Conservation (phyloP, 2,797 vertebrate species). For the Crenuchus spilurus region DNA sequence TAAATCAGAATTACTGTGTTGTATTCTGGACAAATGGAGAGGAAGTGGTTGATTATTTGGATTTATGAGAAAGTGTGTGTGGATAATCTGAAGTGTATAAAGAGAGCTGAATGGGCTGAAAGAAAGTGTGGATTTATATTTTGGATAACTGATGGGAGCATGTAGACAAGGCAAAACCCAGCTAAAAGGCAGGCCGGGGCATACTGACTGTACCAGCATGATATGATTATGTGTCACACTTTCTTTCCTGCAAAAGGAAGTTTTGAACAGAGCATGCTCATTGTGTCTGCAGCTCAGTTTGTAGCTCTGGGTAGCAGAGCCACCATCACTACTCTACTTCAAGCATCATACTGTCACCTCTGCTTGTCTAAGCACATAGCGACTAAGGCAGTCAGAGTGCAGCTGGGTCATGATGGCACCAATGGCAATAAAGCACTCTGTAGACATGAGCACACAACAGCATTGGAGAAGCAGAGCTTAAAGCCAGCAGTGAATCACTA, state of each 20-base stretch:
- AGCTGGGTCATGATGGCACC: background rate
- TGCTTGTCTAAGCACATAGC: background rate
- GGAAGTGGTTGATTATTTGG: background rate
- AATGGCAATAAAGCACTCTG: constrained; percentile 30
- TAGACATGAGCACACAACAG: constrained; percentile 25
- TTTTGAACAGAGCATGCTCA: background rate
- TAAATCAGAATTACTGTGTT: background rate
- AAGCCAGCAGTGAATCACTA: constrained; percentile 27
- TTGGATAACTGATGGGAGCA: background rate
- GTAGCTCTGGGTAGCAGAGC: background rate
- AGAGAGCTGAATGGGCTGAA: too few relatives aligned
- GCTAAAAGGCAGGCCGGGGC: background rate
- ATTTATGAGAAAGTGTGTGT: background rate
- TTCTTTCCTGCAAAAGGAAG: background rate
- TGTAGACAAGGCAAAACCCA: too few relatives aligned
- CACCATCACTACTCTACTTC: background rate
- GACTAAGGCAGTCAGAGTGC: background rate
- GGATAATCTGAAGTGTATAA: background rate
- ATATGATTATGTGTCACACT: background rate
- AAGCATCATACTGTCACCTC: background rate
- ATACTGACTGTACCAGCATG: too few relatives aligned
- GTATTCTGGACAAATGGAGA: background rate
- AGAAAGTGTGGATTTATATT: background rate
- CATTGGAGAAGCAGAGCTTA: constrained; percentile 28
- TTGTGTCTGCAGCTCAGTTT: background rate